These are phyloP conservation scores for Alouatta palliata DNA, from an alignment of 2,113 vertebrate species.

Conservation along the genomic window DNA sequence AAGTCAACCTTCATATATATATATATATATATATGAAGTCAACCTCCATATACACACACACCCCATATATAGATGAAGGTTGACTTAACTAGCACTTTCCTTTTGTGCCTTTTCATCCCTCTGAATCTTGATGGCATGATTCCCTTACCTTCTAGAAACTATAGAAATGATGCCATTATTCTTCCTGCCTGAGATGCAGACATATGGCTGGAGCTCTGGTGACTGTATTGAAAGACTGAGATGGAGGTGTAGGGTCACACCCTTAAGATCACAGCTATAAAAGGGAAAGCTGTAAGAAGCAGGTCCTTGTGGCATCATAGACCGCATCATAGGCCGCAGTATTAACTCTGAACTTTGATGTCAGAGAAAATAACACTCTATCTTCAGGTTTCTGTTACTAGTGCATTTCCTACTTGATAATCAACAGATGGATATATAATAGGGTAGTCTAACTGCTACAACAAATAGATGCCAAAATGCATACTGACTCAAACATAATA, in stretches of 20 bases:
- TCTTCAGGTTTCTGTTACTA: background rate
- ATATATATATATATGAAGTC: too few species aligned
- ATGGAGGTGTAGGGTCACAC: background rate
- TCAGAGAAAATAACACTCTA: background rate
- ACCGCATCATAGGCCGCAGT: too few species aligned
- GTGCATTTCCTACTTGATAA: background rate
- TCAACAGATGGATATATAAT: background rate
- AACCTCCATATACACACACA: too few species aligned
- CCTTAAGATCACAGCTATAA: background rate
- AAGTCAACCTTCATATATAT: too few species aligned
- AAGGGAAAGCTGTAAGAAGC: background rate
- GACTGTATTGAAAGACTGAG: background rate
- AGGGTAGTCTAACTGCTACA: background rate
- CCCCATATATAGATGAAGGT: too few species aligned
- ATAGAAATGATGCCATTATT: too few species aligned
- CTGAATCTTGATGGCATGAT: too few species aligned
- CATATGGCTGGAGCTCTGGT: background rate
- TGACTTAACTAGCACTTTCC: background rate
- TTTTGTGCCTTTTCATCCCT: background rate
- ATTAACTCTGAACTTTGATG: background rate
- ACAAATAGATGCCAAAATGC: background rate
- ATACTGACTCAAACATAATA: background rate
- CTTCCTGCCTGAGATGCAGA: background rate
- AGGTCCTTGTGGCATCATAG: background rate
- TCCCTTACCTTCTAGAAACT: too few species aligned